Evolutionary conservation across 2,113 vertebrate species (phyloP).

Genomic region (Ellobius talpinus): DNA sequence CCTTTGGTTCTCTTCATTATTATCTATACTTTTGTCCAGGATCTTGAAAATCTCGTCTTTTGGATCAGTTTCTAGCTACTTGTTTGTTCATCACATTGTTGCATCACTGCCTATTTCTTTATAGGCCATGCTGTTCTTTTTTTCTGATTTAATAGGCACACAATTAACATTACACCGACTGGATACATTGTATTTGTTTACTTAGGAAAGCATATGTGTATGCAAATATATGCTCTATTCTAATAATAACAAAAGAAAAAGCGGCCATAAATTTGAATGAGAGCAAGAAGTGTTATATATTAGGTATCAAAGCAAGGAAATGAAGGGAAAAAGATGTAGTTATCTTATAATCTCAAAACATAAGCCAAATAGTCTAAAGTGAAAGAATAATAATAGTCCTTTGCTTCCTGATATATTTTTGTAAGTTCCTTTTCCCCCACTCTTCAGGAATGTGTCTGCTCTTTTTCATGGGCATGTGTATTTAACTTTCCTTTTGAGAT

Average conservation of each 20-base stretch:
- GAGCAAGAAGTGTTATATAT: neutral
- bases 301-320: neutral
- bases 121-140: neutral
- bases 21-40: neutral
- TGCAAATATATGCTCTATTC: neutral
- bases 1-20: neutral
- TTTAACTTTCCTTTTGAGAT: too few species aligned
- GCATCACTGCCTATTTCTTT: neutral
- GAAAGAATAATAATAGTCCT: neutral
- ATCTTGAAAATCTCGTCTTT: neutral
- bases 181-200: neutral
- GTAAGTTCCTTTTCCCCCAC: rapidly evolving
- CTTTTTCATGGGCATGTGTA: neutral
- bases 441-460: neutral
- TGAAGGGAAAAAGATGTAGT: neutral
- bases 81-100: neutral
- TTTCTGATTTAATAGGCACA: neutral
- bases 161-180: neutral
- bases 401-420: neutral
- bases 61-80: neutral
- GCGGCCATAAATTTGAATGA: neutral
- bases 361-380: neutral
- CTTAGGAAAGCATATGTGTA: neutral
- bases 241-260: neutral
- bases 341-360: neutral